Evolutionary conservation across 2,888 invertebrate genomes (phyloP), one percentile per base, ranked within the genome.

Genomic region (Meghimatium bilineatum): DNA sequence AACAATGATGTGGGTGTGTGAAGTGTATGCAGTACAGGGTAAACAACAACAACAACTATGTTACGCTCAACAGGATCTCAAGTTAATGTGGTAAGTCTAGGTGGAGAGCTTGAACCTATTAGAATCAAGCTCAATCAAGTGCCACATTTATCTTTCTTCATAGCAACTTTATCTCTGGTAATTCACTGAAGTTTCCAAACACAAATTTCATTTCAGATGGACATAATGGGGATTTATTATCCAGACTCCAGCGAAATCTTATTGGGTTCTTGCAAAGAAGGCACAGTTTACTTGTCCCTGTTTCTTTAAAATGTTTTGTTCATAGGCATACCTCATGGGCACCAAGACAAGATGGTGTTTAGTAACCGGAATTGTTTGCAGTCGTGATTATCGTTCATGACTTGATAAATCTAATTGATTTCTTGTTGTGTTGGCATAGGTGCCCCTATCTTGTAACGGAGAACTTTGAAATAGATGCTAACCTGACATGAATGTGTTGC

Each of bases 381-480:
- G 63, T 49, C 36, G 38, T 63, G 49, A 72, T 72, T 36, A 72
- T 63, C 17, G 69, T 71, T 81, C n/a, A 32, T 84, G 52, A 60
- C 56, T 80, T 81, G 72, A 78, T 80, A 82, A 85, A 80, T 83
- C 82, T 86, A 82, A 86, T 85, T 82, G 82, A 80, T 86, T 80
- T 83, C 79, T 84, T 84, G 71, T 84, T 85, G 78, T 86, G 82
- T 86, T 86, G 83, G 81, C 83, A 87, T 87, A 87, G 86, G 87
- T 87, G 84, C 84, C 87, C 78, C 82, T 87, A 72, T 87, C 85
- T 86, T 85, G 84, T 83, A 71, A 83, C 83, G 86, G 85, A 83
- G 86, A 85, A 83, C 83, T 81, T 81, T 86, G 86, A 86, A 86
- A 86, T 86, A 85, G 82, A 84, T 86, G 84, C 84, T 80, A 86